Conservation (phyloP, 2,113 vertebrate species). For the Leucoraja erinaceus region DNA sequence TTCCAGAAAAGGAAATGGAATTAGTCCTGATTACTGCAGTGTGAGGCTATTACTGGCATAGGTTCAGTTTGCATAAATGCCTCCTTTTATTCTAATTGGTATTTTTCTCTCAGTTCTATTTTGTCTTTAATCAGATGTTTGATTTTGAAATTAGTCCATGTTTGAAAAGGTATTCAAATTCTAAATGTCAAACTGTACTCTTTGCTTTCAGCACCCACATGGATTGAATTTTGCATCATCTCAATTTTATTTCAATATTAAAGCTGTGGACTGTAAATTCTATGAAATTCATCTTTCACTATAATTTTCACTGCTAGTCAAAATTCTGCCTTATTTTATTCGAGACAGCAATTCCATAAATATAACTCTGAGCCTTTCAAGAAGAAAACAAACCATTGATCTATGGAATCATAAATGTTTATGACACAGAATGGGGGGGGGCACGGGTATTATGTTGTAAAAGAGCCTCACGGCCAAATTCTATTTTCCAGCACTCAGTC, state of each 20-base stretch:
- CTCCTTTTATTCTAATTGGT: background rate
- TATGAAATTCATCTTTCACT: background rate
- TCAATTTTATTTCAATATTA: background rate
- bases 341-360: background rate
- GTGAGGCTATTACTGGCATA: background rate
- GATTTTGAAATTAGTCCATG: background rate
- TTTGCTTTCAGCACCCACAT: background rate
- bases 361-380: background rate
- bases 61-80: background rate
- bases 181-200: background rate
- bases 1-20: background rate
- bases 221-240: background rate
- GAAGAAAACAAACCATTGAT: background rate
- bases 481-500: too few relatives aligned
- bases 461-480: too few relatives aligned
- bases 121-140: background rate
- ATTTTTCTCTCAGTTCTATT: background rate
- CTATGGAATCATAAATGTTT: too few relatives aligned
- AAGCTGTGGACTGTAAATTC: background rate
- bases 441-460: too few relatives aligned
- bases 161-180: slow-evolving; percentile 20
- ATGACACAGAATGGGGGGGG: too few relatives aligned
- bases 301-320: background rate
- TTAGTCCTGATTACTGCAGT: background rate
- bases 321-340: background rate